A percentile compares a stretch with the other conserved stretches of the same genome.
Conservation (phyloP, 2,888 invertebrate species). For the Chloroclysta siterata region DNA sequence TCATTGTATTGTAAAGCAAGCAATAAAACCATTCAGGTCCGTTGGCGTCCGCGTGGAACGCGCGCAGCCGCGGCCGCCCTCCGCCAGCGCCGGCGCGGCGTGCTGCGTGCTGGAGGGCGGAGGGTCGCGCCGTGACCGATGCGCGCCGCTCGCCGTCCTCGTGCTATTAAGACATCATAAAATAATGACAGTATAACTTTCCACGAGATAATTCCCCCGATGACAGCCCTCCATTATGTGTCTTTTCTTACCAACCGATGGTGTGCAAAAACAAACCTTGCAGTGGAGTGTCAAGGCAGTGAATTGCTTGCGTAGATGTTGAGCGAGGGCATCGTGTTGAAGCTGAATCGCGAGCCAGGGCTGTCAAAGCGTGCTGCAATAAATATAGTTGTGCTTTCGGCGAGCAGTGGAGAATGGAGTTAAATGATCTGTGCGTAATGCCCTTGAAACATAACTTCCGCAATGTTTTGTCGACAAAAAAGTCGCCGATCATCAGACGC, state of each 20-base stretch:
- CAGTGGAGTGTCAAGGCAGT: not conserved
- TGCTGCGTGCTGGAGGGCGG: not conserved
- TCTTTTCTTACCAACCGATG: slow-evolving; percentile 11
- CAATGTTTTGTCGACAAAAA: slow-evolving; percentile 76
- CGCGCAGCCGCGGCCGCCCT: not conserved
- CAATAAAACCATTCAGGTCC: slow-evolving; percentile 1
- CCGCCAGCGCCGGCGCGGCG: not conserved
- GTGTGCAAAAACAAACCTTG: slow-evolving; percentile 34
- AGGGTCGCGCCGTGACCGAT: slow-evolving; percentile 37
- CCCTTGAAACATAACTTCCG: slow-evolving; percentile 76
- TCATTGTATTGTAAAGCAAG: not conserved
- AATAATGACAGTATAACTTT: slow-evolving; percentile 71
- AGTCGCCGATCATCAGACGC: slow-evolving; percentile 50
- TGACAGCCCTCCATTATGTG: slow-evolving; percentile 58
- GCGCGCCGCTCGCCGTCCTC: slow-evolving; percentile 16
- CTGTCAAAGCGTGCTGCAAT: slow-evolving; percentile 75
- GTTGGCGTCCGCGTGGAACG: not conserved
- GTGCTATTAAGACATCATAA: slow-evolving; percentile 76
- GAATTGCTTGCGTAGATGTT: slow-evolving; percentile 1
- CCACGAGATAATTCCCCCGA: slow-evolving; percentile 60
- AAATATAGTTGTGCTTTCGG: slow-evolving; percentile 73
- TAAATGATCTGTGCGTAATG: slow-evolving; percentile 82
- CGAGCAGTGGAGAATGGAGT: slow-evolving; percentile 62
- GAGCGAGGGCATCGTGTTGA: slow-evolving; percentile 5
- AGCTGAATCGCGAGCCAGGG: slow-evolving; percentile 51